phyloP scores from a whole-genome alignment of 2,113 vertebrate species.

The Stigmatopora nigra region DNA sequence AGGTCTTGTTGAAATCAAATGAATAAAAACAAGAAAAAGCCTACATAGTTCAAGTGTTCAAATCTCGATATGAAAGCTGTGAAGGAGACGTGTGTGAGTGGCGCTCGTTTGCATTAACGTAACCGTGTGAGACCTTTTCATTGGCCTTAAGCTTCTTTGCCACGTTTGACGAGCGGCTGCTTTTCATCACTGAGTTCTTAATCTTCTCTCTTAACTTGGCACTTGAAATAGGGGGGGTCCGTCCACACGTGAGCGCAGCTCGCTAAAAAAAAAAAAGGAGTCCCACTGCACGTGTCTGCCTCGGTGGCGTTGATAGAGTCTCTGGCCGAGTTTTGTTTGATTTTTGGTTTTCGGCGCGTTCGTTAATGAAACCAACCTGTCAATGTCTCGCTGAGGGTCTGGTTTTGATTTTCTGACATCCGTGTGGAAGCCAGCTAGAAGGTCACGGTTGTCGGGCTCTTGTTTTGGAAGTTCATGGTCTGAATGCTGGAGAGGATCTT shows the following conservation, averaged over 20 bases:
- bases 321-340: conserved; percentile 7
- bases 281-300: background rate
- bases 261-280: background rate
- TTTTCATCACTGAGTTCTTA: conserved; percentile 7
- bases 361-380: conserved; percentile 26
- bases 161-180: conserved; percentile 8
- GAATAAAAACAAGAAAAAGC: conserved; percentile 1
- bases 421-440: conserved; percentile 55
- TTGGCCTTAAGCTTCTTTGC: conserved; percentile 37
- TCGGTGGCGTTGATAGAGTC: background rate
- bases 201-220: conserved; percentile 22
- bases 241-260: conserved; percentile 40
- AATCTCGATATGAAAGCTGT: conserved; percentile 12
- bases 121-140: conserved; percentile 28
- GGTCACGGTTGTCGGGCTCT: conserved; percentile 64
- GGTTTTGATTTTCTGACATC: conserved; percentile 5
- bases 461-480: conserved; percentile 69
- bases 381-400: conserved; percentile 27
- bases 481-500: conserved; percentile 79
- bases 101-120: conserved; percentile 35
- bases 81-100: conserved; percentile 30
- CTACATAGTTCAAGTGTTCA: conserved; percentile 20
- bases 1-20: conserved; percentile 44
- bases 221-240: conserved; percentile 26
- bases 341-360: conserved; percentile 20